These are phyloP conservation scores for Tetraneura akinire DNA, from an alignment of 1,140 invertebrate genomes.

Conservation along the genomic window DNA sequence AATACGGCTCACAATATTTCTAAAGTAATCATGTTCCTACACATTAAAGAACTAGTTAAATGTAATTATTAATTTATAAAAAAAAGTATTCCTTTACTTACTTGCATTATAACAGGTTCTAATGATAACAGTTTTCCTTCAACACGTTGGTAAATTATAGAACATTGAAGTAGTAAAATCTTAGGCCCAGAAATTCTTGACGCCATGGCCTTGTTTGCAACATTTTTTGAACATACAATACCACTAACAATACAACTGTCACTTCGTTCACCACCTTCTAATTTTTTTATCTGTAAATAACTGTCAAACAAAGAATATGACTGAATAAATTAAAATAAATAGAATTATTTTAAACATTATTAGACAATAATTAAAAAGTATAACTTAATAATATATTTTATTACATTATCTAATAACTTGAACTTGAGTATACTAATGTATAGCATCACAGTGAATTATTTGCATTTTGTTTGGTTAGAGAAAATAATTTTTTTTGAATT, in stretches of 20 bases:
- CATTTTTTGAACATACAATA: slow-evolving; percentile 89
- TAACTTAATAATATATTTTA: no score
- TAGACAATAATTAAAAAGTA: no score
- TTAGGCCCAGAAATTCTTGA: slow-evolving; percentile 78
- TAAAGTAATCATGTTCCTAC: slow-evolving; percentile 86
- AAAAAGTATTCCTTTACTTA: slow-evolving; percentile 56
- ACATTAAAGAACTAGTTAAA: neutral
- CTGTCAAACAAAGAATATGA: slow-evolving; percentile 53
- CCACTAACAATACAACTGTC: slow-evolving; percentile 83
- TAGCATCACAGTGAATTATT: no score
- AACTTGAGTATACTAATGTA: no score
- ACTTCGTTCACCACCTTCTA: slow-evolving; percentile 74
- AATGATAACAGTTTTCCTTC: slow-evolving; percentile 88
- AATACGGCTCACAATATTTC: slow-evolving; percentile 86
- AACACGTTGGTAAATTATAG: slow-evolving; percentile 89
- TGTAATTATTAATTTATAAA: neutral
- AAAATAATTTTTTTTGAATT: no score
- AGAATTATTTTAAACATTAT: no score
- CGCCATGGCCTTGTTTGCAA: slow-evolving; percentile 87
- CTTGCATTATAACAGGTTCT: slow-evolving; percentile 88
- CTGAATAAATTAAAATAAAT: no score
- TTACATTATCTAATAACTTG: no score
- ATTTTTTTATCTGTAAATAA: slow-evolving; percentile 90
- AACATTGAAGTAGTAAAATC: slow-evolving; percentile 81
- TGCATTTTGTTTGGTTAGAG: no score